Evolutionary conservation across 2,888 invertebrate genomes (phyloP).

Genomic region (Agrochola lota): DNA sequence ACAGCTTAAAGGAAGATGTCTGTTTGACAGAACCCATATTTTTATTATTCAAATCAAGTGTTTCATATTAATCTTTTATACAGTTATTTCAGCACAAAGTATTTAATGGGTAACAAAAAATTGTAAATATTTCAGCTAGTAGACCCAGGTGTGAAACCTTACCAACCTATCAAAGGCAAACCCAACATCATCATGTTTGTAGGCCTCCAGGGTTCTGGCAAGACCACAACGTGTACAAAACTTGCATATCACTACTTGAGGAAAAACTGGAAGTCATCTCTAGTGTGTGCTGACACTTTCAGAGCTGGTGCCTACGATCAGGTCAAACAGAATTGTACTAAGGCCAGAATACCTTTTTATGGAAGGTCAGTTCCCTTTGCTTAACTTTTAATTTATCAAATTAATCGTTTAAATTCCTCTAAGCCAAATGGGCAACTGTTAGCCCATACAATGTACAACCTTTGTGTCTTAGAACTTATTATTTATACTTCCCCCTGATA

Average conservation of each 20-base stretch:
- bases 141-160: conserved; percentile 99
- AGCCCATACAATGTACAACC: neutral
- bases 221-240: conserved; percentile 99
- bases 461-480: neutral
- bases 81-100: neutral
- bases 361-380: conserved; percentile 93
- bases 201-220: conserved; percentile 99
- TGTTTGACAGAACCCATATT: neutral
- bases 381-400: conserved; percentile 3
- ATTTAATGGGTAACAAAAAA: neutral
- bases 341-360: conserved; percentile 99
- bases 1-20: neutral
- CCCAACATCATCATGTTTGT: conserved; percentile 99
- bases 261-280: conserved; percentile 99
- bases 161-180: conserved; percentile 98
- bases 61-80: neutral
- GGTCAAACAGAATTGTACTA: conserved; percentile 99
- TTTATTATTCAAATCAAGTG: neutral
- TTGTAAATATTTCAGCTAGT: conserved; percentile 92
- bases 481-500: neutral
- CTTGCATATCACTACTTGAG: conserved; percentile 99
- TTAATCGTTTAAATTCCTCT: neutral
- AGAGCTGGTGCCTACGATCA: conserved; percentile 99
- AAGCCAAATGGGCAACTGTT: neutral
- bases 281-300: conserved; percentile 99